Evolutionary conservation across 1,140 invertebrate genomes (phyloP).

Genomic region (Anastatus disparis): DNA sequence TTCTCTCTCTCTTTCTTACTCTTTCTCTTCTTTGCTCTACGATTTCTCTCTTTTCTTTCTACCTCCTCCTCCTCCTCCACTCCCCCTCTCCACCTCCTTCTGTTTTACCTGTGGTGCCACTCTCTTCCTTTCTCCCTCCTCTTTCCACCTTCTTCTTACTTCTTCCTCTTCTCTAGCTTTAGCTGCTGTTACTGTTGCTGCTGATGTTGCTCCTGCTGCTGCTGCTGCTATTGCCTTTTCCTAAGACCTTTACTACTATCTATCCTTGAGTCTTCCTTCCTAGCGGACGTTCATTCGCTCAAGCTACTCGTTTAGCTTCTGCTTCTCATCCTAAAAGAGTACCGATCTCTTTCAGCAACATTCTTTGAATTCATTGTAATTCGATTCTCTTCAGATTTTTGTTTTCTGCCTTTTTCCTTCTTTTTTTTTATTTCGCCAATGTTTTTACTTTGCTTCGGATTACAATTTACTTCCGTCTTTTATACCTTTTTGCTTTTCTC

Average conservation of each 20-base stretch:
- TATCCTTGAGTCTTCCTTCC: constrained; percentile 17
- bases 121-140: constrained; percentile 11
- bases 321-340: constrained; percentile 13
- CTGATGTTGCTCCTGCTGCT: neutral
- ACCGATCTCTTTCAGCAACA: constrained; percentile 39
- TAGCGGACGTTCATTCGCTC: constrained; percentile 24
- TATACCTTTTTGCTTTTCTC: constrained; percentile 34
- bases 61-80: constrained; percentile 31
- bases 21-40: neutral
- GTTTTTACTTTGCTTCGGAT: constrained; percentile 38
- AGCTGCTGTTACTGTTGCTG: neutral
- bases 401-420: neutral
- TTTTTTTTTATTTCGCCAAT: neutral
- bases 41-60: constrained; percentile 31
- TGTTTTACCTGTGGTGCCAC: constrained; percentile 16
- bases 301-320: neutral
- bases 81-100: neutral
- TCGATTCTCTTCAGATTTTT: too few relatives aligned
- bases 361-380: constrained; percentile 33
- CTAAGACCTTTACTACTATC: neutral
- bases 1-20: constrained; percentile 42
- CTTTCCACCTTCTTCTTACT: neutral
- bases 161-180: constrained; percentile 23
- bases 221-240: neutral
- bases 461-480: constrained; percentile 7